Evolutionary conservation across 2,113 vertebrate genomes (phyloP).

Genomic region (Apeltes quadracus): DNA sequence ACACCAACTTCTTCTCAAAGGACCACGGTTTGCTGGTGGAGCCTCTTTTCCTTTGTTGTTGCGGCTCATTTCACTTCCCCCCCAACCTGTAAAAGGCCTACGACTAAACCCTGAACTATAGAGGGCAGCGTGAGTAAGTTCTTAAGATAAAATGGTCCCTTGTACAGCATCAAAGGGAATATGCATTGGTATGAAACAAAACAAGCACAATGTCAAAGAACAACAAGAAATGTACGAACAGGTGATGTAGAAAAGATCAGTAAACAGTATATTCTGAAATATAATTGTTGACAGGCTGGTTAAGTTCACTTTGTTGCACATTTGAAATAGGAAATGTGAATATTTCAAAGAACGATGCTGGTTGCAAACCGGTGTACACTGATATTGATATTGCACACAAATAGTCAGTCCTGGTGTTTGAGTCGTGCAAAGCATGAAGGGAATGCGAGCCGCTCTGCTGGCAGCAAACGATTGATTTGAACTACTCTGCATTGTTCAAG

Average conservation of each 20-base stretch:
- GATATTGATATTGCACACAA: not conserved
- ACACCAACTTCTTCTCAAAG: slow-evolving; percentile 7
- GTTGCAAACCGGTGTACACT: not conserved
- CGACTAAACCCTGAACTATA: not conserved
- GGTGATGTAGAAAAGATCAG: not conserved
- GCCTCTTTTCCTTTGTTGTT: not conserved
- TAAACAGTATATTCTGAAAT: not conserved
- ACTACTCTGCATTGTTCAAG: slow-evolving; percentile 3
- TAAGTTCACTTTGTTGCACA: not conserved
- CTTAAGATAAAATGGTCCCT: too few species aligned
- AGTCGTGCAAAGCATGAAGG: not conserved
- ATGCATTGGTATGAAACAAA: not conserved
- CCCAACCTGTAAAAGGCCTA: slow-evolving; percentile 2
- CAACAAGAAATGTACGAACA: not conserved
- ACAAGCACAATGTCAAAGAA: not conserved
- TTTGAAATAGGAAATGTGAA: not conserved
- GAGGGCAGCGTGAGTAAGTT: not conserved
- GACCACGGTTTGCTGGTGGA: not conserved
- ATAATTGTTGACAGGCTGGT: not conserved
- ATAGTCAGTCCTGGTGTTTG: not conserved
- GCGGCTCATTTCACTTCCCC: not conserved
- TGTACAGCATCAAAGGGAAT: not conserved
- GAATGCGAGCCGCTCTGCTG: slow-evolving; percentile 5
- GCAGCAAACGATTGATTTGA: slow-evolving; percentile 6
- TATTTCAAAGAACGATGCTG: not conserved